phyloP scores from a whole-genome alignment of 2,888 invertebrate species.

The Trisateles emortualis region DNA sequence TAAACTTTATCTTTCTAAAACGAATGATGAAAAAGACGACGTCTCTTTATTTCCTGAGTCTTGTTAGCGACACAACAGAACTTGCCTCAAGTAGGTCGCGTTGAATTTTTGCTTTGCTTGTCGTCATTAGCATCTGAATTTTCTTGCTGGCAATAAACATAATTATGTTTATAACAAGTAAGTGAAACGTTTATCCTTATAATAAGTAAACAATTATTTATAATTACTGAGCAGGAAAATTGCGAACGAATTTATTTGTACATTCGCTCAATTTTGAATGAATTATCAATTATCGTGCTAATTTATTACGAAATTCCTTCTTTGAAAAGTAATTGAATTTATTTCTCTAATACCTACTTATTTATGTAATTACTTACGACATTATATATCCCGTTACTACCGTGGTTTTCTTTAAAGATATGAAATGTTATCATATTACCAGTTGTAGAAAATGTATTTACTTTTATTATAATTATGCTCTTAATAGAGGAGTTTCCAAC shows the following conservation, averaged over 20 bases:
- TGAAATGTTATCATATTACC: too few relatives aligned
- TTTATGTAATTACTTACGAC: background rate
- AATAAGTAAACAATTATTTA: constrained; percentile 3
- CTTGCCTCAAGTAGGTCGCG: constrained; percentile 22
- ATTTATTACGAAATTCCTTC: constrained; percentile 2
- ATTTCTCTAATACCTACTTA: background rate
- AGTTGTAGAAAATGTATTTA: too few relatives aligned
- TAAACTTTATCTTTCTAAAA: constrained; percentile 59
- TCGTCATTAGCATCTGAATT: constrained; percentile 11
- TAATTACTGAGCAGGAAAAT: background rate
- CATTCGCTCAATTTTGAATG: background rate
- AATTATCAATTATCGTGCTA: background rate
- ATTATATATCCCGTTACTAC: background rate
- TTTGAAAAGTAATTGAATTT: background rate
- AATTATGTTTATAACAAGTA: constrained; percentile 1
- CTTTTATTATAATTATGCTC: too few relatives aligned
- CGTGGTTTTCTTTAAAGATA: too few relatives aligned
- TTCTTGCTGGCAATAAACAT: constrained; percentile 10
- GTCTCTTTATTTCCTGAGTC: constrained; percentile 32
- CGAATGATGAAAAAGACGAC: constrained; percentile 35
- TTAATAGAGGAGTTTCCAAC: too few relatives aligned
- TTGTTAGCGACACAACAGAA: constrained; percentile 29
- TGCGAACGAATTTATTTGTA: background rate
- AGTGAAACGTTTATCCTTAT: background rate
- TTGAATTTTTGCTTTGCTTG: constrained; percentile 17